A percentile compares a stretch with the other conserved stretches of the same genome.
Conservation (phyloP, 2,113 vertebrate genomes). For the Megaceryle maxima region DNA sequence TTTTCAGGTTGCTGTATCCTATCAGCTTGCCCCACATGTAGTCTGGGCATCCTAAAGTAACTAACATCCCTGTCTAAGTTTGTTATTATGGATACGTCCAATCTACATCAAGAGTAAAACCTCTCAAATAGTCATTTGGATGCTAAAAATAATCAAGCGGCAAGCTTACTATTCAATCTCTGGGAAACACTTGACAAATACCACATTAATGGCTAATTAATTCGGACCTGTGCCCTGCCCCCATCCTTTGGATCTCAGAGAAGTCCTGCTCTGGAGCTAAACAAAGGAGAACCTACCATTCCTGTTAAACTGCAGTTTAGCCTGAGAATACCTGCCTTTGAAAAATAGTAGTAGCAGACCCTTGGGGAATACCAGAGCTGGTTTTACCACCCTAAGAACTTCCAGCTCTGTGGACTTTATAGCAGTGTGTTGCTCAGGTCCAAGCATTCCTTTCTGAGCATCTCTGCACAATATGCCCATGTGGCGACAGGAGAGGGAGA, state of each 20-base stretch:
- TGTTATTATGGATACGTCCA: background rate
- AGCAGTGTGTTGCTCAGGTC: conserved; percentile 56
- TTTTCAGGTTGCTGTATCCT: background rate
- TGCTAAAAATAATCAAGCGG: background rate
- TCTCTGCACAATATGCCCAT: conserved; percentile 79
- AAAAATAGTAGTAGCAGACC: background rate
- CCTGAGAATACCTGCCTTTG: background rate
- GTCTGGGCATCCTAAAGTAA: background rate
- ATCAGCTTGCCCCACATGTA: background rate
- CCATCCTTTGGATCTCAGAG: background rate
- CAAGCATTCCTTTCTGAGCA: conserved; percentile 71
- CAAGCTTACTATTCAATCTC: background rate
- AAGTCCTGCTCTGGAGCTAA: background rate
- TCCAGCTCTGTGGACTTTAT: background rate
- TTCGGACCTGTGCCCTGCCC: background rate
- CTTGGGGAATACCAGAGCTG: background rate
- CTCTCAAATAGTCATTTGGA: background rate
- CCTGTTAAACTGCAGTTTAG: background rate
- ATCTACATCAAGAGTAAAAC: background rate
- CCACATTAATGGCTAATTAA: background rate
- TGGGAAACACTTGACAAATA: background rate
- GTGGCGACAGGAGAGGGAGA: conserved; percentile 63
- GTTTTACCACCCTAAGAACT: background rate
- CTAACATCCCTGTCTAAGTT: background rate
- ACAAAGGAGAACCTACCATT: background rate